A percentile compares a stretch with the other conserved stretches of the same genome.
phyloP scores from a whole-genome alignment of 2,888 invertebrate species.

The Vandiemenella viatica region DNA sequence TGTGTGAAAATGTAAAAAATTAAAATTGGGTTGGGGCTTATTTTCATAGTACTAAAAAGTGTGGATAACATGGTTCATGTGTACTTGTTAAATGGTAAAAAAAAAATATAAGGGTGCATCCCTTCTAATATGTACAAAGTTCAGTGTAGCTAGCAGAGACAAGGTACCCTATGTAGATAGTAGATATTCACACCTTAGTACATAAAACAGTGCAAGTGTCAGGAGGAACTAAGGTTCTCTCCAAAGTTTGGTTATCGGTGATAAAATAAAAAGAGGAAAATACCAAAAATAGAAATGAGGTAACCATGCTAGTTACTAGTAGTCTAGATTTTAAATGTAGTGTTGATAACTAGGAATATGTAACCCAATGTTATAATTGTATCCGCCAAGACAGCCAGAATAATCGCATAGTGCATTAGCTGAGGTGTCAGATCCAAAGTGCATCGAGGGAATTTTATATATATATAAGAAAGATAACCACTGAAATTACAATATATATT shows the following conservation, averaged over 20 bases:
- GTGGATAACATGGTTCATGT: conserved; percentile 10
- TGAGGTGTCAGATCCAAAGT: conserved; percentile 10
- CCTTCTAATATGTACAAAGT: conserved; percentile 17
- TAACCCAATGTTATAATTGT: conserved; percentile 17
- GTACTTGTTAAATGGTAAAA: conserved; percentile 13
- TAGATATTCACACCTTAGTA: conserved; percentile 8
- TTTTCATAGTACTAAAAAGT: conserved; percentile 15
- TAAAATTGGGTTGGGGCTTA: conserved; percentile 16
- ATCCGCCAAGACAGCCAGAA: conserved; percentile 10
- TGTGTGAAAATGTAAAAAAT: conserved; percentile 11
- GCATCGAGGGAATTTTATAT: conserved; percentile 8
- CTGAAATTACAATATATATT: conserved; percentile 9
- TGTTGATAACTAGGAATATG: conserved; percentile 14
- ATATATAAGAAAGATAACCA: conserved; percentile 2
- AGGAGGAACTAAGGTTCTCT: conserved; percentile 2
- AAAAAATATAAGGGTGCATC: conserved; percentile 9
- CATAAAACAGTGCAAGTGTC: conserved; percentile 1
- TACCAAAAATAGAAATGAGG: conserved; percentile 15
- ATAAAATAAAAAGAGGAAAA: conserved; percentile 13
- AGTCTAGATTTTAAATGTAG: conserved; percentile 17
- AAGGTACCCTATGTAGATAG: conserved; percentile 13
- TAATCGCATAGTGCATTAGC: not conserved
- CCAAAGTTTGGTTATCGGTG: conserved; percentile 13
- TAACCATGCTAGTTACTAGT: conserved; percentile 16
- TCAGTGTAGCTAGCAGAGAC: conserved; percentile 11